Evolutionary conservation across 2,797 vertebrate species (phyloP), one percentile per base, ranked within the genome.

Genomic region (Tamandua tetradactyla): DNA sequence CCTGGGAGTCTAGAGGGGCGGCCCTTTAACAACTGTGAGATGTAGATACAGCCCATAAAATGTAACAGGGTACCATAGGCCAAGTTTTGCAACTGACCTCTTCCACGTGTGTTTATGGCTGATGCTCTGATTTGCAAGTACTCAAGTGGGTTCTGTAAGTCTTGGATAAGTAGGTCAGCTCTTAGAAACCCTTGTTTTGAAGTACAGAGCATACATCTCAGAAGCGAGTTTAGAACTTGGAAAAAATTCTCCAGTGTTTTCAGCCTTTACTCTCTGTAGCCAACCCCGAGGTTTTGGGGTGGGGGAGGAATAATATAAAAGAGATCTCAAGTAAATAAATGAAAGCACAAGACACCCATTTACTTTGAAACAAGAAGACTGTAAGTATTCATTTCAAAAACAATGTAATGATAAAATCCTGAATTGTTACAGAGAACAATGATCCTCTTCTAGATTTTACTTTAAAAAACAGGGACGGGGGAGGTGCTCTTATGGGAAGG

Each of bases 21-120:
- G 93, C 69, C 66, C 97, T 96, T 95, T 79, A 87, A 80, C 27
- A 62, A 40, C 0, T 1, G 68, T 79, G 94, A 84, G 72, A 84
- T n/a, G 47, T 64, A 92, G 40, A 80, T 84, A 35, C 76, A 95
- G 40, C 93, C 49, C 75, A 15, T 75, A 84, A 95, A 95, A 7
- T 3, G 23, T 18, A 80, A 35, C 76, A 0, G 0, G 25, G 81
- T 15, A 7, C 0, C 2, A 15, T 7, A 59, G 71, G 49, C 52
- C 44, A 81, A 4, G 14, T 12, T 47, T 68, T 35, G 23, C 32
- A 37, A 59, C 27, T 64, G 80, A 80, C 55, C n/a, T 25, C 87
- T 9, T 47, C 44, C 7, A 1, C 2, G 55, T 0, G 2, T 47
- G 30, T 55, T 27, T 32, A 55, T 1, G 3, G 25, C n/a, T 12